Evolutionary conservation across 1,140 invertebrate genomes (phyloP), one percentile per base, ranked within the genome.

Genomic region (Gryllus bimaculatus): DNA sequence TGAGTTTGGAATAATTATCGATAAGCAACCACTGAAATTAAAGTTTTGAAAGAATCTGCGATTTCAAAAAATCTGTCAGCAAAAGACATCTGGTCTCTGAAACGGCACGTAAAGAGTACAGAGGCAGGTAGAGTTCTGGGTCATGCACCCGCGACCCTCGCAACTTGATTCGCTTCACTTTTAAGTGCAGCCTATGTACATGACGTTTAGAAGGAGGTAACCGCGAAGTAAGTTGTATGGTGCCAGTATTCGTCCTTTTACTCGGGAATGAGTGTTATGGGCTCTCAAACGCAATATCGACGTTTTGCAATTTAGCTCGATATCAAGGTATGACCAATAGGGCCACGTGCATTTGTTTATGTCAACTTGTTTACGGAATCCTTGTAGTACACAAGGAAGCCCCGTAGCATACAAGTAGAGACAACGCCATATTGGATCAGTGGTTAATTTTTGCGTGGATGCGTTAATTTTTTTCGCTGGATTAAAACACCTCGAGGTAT

Each of bases 371-470:
- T 79, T 76, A 77, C 76, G 75, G 75, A 79, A 79, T 79, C 79
- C 79, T 76, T 79, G 79, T 79, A 77, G 73, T 79, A 76, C 75
- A 48, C 47, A 76, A 79, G 79, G 79, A 79, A 79, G 79, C 79
- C 79, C 79, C 79, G 79, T 79, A 79, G 79, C 79, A 73, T 77
- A 77, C 79, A 79, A 79, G 79, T 79, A 79, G 79, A 79, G 79
- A 82, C 82, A 83, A 83, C 82, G 83, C 83, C 83, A 84, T 84
- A 83, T 84, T 84, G 83, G 82, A 83, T 81, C 81, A 81, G 81
- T 82, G 81, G 79, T 82, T 82, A 82, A 81, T 82, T 81, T 82
- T 82, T 82, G 81, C 81, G 81, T 81, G 74, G 73, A 80, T 76
- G 79, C 74, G 78, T 79, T 80, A 81, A 79, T 80, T 81, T 79